A percentile compares a stretch with the other conserved stretches of the same genome.
These are phyloP conservation scores for Onthophagus sagittarius DNA, from an alignment of 2,888 invertebrate genomes.

Conservation along the genomic window DNA sequence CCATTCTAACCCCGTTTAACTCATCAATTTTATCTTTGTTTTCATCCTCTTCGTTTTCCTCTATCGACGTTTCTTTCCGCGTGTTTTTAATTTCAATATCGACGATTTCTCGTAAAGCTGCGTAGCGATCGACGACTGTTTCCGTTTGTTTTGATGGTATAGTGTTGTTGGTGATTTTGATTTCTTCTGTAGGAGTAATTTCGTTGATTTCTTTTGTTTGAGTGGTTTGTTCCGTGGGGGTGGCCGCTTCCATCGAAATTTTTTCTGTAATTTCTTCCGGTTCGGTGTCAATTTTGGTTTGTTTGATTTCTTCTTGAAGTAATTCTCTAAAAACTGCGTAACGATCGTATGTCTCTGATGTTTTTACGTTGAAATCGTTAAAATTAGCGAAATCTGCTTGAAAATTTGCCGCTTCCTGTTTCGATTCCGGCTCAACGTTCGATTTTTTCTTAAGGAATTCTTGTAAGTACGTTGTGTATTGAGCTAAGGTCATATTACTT, in stretches of 20 bases:
- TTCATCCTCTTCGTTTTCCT: constrained; percentile 45
- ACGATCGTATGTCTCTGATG: constrained; percentile 60
- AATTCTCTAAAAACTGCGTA: constrained; percentile 85
- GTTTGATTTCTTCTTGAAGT: constrained; percentile 71
- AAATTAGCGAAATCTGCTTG: constrained; percentile 60
- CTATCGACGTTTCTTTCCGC: constrained; percentile 37
- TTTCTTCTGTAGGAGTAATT: background rate
- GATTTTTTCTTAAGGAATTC: constrained; percentile 52
- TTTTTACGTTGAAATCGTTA: constrained; percentile 49
- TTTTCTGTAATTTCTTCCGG: constrained; percentile 37
- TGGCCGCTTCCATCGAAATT: constrained; percentile 28
- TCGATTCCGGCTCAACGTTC: constrained; percentile 37
- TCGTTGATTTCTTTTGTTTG: background rate
- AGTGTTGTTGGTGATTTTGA: constrained; percentile 14
- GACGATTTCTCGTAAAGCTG: constrained; percentile 74
- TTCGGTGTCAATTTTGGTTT: constrained; percentile 46
- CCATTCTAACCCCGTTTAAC: constrained; percentile 25
- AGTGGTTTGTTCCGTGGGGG: constrained; percentile 19
- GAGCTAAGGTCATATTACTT: constrained; percentile 82
- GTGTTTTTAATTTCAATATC: constrained; percentile 51
- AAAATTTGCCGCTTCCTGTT: constrained; percentile 48
- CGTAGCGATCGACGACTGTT: constrained; percentile 69
- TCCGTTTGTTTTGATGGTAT: background rate
- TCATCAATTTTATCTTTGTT: constrained; percentile 34
- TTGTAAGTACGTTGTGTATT: constrained; percentile 76